phyloP scores from a whole-genome alignment of 2,888 invertebrate species.

The Ganaspis brasiliensis region DNA sequence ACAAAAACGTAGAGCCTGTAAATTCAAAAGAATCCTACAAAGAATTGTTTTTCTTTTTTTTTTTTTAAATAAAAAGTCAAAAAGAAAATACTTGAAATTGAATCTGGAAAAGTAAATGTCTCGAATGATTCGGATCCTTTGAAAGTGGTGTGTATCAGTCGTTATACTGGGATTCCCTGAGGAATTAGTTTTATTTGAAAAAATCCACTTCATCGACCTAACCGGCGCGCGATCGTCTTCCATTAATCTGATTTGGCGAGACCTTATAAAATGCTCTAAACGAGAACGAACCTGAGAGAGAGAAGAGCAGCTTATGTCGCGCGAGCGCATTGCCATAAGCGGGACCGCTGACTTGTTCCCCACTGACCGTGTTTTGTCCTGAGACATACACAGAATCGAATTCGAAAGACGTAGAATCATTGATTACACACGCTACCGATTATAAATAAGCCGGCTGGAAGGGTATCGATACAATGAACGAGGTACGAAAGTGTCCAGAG shows the following conservation, averaged over 20 bases:
- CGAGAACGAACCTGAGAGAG: slow-evolving; percentile 42
- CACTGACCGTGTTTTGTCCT: slow-evolving; percentile 36
- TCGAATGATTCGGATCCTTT: slow-evolving; percentile 13
- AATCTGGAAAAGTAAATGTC: too few relatives aligned
- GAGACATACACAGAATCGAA: slow-evolving; percentile 26
- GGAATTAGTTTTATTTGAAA: background rate
- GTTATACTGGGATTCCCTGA: background rate
- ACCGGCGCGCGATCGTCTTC: slow-evolving; percentile 41
- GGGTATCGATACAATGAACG: slow-evolving; percentile 59
- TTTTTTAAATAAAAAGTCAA: too few relatives aligned
- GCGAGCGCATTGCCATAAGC: slow-evolving; percentile 44
- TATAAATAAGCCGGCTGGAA: slow-evolving; percentile 15
- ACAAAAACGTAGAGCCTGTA: slow-evolving; percentile 24
- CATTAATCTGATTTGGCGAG: slow-evolving; percentile 70
- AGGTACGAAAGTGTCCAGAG: slow-evolving; percentile 59
- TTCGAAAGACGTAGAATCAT: slow-evolving; percentile 10
- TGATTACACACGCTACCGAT: slow-evolving; percentile 1
- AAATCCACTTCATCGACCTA: background rate
- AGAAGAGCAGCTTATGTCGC: slow-evolving; percentile 46
- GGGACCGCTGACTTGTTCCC: slow-evolving; percentile 37
- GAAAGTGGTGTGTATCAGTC: background rate
- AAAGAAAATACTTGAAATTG: background rate
- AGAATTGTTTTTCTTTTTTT: background rate
- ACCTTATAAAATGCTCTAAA: slow-evolving; percentile 67
- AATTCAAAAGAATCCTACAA: slow-evolving; percentile 30